These are phyloP conservation scores for Leptobrachium leishanense DNA, from an alignment of 2,113 vertebrate species.

Conservation along the genomic window DNA sequence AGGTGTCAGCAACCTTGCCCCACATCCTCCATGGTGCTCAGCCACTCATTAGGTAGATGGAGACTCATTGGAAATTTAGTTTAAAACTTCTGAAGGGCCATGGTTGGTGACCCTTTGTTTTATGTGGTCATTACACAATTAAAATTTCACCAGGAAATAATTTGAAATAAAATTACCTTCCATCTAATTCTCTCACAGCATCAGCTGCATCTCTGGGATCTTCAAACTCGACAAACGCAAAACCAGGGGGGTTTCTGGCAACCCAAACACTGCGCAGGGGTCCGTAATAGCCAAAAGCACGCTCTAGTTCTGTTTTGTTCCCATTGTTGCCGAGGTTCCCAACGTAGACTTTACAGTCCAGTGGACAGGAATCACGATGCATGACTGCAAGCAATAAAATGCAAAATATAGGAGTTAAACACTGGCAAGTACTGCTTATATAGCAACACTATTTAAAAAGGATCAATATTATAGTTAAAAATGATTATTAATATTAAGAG, in stretches of 20 bases:
- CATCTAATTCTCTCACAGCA: conserved; percentile 96
- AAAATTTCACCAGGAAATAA: not conserved
- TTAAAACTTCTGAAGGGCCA: too few species aligned
- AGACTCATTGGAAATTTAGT: too few species aligned
- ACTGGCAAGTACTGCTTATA: too few species aligned
- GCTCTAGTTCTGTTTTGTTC: conserved; percentile 94
- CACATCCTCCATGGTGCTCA: too few species aligned
- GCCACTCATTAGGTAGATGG: too few species aligned
- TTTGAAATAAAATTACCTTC: conserved; percentile 76
- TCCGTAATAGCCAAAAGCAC: conserved; percentile 94
- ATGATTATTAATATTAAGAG: too few species aligned
- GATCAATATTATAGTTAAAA: too few species aligned
- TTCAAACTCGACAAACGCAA: conserved; percentile 97
- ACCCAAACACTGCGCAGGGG: conserved; percentile 96
- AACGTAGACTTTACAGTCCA: conserved; percentile 98
- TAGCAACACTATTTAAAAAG: too few species aligned
- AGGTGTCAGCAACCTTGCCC: too few species aligned
- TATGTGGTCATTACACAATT: too few species aligned
- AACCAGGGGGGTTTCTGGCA: conserved; percentile 93
- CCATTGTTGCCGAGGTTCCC: conserved; percentile 97
- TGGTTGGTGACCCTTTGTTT: too few species aligned
- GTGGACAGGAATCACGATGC: conserved; percentile 88
- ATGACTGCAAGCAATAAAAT: conserved; percentile 64
- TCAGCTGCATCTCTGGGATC: conserved; percentile 94
- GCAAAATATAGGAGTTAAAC: too few species aligned